phyloP scores from a whole-genome alignment of 2,797 vertebrate species.

The Microcaecilia unicolor region DNA sequence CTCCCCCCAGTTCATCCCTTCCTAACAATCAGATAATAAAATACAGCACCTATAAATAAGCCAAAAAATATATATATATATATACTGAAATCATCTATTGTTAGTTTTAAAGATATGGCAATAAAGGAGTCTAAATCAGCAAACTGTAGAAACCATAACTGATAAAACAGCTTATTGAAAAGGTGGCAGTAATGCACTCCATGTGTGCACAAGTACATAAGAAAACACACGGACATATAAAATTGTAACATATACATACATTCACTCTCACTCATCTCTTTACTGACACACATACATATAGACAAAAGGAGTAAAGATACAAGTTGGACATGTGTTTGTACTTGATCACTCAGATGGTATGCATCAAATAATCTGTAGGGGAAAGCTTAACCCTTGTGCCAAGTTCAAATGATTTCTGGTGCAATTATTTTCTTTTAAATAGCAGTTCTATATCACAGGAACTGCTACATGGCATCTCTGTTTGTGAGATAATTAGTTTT shows the following conservation, averaged over 20 bases:
- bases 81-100: constrained; percentile 85
- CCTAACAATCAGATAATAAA: constrained; percentile 95
- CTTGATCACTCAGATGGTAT: constrained; percentile 54
- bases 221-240: constrained; percentile 89
- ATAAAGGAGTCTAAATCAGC: constrained; percentile 94
- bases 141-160: constrained; percentile 90
- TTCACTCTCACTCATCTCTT: constrained; percentile 59
- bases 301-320: constrained; percentile 87
- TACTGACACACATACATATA: constrained; percentile 67
- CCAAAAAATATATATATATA: constrained; percentile 87
- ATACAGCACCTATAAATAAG: constrained; percentile 98
- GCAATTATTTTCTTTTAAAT: no score
- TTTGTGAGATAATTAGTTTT: no score
- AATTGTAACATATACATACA: constrained; percentile 64
- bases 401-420: no score
- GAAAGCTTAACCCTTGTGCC: no score
- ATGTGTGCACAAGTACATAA: constrained; percentile 89
- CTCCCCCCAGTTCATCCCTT: constrained; percentile 95
- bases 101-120: constrained; percentile 94
- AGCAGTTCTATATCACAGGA: no score
- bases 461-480: no score
- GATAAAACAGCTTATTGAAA: constrained; percentile 93
- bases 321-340: constrained; percentile 71
- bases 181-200: constrained; percentile 97
- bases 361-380: constrained; percentile 44